phyloP scores from a whole-genome alignment of 2,797 vertebrate genomes.

The Danio kyathit region DNA sequence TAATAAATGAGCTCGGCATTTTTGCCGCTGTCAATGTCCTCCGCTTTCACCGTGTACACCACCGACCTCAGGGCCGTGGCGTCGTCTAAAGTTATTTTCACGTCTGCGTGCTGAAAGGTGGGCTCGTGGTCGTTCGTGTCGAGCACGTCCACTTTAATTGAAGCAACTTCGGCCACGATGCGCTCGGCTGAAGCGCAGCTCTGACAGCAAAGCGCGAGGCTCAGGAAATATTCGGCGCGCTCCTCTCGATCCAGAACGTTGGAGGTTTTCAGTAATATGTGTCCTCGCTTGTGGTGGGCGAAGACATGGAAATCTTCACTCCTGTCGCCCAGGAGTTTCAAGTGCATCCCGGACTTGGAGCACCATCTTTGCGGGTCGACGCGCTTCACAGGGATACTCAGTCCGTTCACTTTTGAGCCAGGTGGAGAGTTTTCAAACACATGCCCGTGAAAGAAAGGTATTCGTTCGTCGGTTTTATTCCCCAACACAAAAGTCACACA shows the following conservation, averaged over 20 bases:
- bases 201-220: slow-evolving; percentile 80
- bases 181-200: slow-evolving; percentile 69
- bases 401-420: slow-evolving; percentile 83
- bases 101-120: slow-evolving; percentile 70
- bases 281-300: slow-evolving; percentile 83
- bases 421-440: slow-evolving; percentile 85
- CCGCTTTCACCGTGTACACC: slow-evolving; percentile 80
- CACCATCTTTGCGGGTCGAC: slow-evolving; percentile 80
- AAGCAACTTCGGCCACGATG: slow-evolving; percentile 74
- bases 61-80: slow-evolving; percentile 83
- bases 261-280: slow-evolving; percentile 82
- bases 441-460: slow-evolving; percentile 84
- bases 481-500: slow-evolving; percentile 69
- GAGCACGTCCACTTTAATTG: slow-evolving; percentile 84
- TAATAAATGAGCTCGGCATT: slow-evolving; percentile 89
- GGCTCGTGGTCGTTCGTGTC: slow-evolving; percentile 90
- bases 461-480: slow-evolving; percentile 73
- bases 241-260: slow-evolving; percentile 84
- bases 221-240: slow-evolving; percentile 78
- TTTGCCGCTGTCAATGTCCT: slow-evolving; percentile 84
- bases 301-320: slow-evolving; percentile 80
- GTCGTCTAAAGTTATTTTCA: slow-evolving; percentile 82
- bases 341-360: slow-evolving; percentile 76
- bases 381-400: slow-evolving; percentile 84
- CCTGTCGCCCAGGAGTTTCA: slow-evolving; percentile 83